These are phyloP conservation scores for Avahi laniger DNA, from an alignment of 2,797 vertebrate genomes.

Conservation along the genomic window DNA sequence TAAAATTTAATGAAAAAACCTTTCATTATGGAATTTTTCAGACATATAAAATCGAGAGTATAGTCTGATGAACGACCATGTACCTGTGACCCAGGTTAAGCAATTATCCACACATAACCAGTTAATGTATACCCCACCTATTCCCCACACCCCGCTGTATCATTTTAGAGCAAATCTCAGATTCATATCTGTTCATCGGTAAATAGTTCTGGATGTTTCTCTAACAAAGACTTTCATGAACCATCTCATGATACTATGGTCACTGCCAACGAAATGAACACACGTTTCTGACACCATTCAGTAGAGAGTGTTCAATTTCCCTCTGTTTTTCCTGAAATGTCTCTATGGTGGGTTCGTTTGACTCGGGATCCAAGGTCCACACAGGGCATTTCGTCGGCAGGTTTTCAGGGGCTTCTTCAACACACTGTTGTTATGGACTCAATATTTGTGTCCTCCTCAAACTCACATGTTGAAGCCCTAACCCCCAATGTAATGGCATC, in stretches of 20 bases:
- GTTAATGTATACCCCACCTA: too few relatives aligned
- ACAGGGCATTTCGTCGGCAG: accelerated
- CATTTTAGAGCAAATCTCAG: neutral
- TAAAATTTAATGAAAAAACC: neutral
- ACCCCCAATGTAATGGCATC: too few relatives aligned
- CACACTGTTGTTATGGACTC: accelerated
- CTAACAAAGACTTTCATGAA: too few relatives aligned
- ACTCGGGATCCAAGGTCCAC: neutral
- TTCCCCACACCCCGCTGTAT: neutral
- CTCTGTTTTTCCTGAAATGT: too few relatives aligned
- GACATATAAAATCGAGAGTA: neutral
- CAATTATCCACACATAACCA: neutral
- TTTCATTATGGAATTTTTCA: neutral
- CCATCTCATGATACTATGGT: neutral
- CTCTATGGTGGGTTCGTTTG: neutral
- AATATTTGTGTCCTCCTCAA: too few relatives aligned
- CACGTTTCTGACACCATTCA: neutral
- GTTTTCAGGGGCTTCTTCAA: neutral
- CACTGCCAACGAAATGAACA: neutral
- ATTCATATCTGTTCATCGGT: accelerated
- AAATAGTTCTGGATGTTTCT: neutral
- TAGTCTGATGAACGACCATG: neutral
- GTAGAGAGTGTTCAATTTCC: accelerated
- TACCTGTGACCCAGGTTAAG: accelerated
- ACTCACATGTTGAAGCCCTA: too few relatives aligned